A percentile compares a stretch with the other conserved stretches of the same genome.
These are phyloP conservation scores for Epinotia nisella DNA, from an alignment of 2,888 invertebrate species.

Conservation along the genomic window DNA sequence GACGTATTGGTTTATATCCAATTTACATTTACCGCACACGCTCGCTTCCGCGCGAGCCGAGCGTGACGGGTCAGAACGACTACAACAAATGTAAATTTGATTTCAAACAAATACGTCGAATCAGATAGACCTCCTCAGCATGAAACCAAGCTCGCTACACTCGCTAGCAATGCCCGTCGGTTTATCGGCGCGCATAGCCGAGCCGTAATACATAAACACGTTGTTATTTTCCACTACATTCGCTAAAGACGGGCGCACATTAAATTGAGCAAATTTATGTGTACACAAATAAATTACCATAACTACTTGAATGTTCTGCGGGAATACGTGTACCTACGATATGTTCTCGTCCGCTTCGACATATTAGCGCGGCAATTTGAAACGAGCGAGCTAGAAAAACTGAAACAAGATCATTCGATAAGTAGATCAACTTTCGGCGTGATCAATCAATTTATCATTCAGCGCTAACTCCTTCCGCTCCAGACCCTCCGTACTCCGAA, in stretches of 20 bases:
- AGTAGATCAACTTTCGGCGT: slow-evolving; percentile 22
- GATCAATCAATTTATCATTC: slow-evolving; percentile 40
- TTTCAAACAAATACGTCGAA: not conserved
- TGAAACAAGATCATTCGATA: slow-evolving; percentile 18
- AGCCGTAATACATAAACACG: slow-evolving; percentile 22
- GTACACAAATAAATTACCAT: slow-evolving; percentile 34
- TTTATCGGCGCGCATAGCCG: slow-evolving; percentile 28
- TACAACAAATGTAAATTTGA: not conserved
- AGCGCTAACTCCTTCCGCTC: slow-evolving; percentile 28
- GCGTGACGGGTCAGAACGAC: too few relatives aligned
- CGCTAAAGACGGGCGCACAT: slow-evolving; percentile 31
- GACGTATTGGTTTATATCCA: too few relatives aligned
- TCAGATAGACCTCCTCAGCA: not conserved
- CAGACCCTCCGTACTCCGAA: slow-evolving; percentile 50
- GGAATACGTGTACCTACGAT: slow-evolving; percentile 3
- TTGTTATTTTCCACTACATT: slow-evolving; percentile 17
- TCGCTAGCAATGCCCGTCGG: slow-evolving; percentile 24
- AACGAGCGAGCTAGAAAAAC: slow-evolving; percentile 16
- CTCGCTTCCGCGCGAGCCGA: too few relatives aligned
- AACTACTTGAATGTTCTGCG: slow-evolving; percentile 12
- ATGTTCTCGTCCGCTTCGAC: slow-evolving; percentile 9
- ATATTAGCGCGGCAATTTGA: slow-evolving; percentile 30
- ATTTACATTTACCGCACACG: too few relatives aligned
- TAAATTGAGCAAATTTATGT: slow-evolving; percentile 33
- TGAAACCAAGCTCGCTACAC: slow-evolving; percentile 25